These are phyloP conservation scores for Cydia fagiglandana DNA, from an alignment of 1,140 invertebrate species.

Conservation along the genomic window DNA sequence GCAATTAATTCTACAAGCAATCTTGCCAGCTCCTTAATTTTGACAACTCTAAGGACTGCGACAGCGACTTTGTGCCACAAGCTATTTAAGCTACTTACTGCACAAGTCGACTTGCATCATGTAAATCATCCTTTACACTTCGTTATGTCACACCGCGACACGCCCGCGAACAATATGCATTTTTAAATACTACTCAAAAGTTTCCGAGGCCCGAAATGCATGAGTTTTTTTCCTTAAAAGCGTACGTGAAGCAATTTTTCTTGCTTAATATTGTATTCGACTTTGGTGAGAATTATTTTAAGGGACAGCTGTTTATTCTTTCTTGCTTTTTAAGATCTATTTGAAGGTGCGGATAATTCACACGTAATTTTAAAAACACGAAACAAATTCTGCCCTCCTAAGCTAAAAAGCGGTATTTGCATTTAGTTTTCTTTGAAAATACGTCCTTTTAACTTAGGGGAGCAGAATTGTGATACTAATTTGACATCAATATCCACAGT, in stretches of 20 bases:
- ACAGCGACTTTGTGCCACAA: too few relatives aligned
- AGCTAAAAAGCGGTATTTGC: too few relatives aligned
- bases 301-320: not conserved
- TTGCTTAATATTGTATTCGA: constrained; percentile 21
- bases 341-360: not conserved
- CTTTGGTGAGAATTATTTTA: not conserved
- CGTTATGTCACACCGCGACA: constrained; percentile 49
- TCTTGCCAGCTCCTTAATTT: too few relatives aligned
- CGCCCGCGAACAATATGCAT: constrained; percentile 57
- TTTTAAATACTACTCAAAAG: constrained; percentile 55
- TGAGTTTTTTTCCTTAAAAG: constrained; percentile 47
- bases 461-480: too few relatives aligned
- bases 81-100: not conserved
- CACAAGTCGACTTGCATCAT: not conserved
- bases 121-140: constrained; percentile 24
- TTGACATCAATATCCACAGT: too few relatives aligned
- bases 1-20: too few relatives aligned
- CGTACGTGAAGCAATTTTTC: constrained; percentile 37
- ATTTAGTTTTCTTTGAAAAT: too few relatives aligned
- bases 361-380: too few relatives aligned
- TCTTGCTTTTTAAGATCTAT: not conserved
- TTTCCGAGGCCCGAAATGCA: constrained; percentile 45
- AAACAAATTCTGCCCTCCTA: too few relatives aligned
- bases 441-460: too few relatives aligned
- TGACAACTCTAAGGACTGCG: too few relatives aligned